Conservation (phyloP, 2,113 vertebrate species). For the Coturnix japonica region DNA sequence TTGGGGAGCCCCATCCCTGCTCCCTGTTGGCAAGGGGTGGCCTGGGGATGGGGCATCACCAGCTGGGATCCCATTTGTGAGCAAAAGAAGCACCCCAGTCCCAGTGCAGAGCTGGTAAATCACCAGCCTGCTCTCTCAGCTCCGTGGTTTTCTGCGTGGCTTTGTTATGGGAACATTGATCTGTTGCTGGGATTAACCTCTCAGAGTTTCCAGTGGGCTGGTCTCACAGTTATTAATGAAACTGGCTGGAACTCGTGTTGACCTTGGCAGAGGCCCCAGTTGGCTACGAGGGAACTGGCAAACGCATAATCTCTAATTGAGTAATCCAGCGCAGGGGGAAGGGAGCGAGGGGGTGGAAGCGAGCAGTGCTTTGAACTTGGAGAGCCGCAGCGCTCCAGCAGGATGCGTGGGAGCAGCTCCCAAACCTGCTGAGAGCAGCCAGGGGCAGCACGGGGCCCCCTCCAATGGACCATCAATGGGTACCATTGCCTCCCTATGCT, state of each 20-base stretch:
- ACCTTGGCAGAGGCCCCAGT: conserved; percentile 73
- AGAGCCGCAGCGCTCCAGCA: neutral
- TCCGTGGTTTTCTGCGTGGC: neutral
- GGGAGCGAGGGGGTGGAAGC: neutral
- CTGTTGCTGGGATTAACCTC: conserved; percentile 76
- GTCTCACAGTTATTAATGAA: conserved; percentile 71
- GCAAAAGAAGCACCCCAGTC: neutral
- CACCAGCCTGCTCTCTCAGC: neutral
- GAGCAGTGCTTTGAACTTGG: neutral
- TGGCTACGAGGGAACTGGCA: conserved; percentile 74
- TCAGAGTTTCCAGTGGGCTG: conserved; percentile 73
- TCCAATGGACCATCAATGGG: neutral
- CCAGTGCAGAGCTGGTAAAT: neutral
- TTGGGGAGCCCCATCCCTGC: neutral
- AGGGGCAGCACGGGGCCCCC: neutral
- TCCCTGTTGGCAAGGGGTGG: neutral
- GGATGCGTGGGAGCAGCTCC: conserved; percentile 1
- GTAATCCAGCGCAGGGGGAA: conserved; percentile 47
- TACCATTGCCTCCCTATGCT: conserved; percentile 2
- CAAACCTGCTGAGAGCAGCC: neutral
- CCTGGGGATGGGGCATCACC: rapidly evolving
- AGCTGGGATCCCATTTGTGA: neutral
- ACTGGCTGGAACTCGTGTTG: conserved; percentile 71
- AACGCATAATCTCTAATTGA: conserved; percentile 62
- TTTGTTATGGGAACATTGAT: conserved; percentile 71